Base-by-base conservation (phyloP, 2,888 invertebrate species). In the Mantis religiosa region DNA sequence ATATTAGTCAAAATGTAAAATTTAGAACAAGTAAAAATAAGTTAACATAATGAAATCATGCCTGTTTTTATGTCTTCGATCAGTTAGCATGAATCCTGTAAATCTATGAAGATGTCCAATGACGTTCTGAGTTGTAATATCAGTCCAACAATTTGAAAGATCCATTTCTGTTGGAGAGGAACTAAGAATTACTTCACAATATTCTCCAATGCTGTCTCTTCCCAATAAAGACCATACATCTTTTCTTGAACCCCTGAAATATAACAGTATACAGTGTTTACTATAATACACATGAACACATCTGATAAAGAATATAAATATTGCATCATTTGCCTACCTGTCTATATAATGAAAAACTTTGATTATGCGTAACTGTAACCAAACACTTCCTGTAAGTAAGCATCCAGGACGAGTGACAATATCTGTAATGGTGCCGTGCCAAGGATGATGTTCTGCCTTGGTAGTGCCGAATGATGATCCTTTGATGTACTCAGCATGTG, bases 151-250 rank as follows among this genome's bases (percentile, higher is more conserved):
- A 2, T 71, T 34, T 41, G 27, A 25, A 28, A 82, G n/a, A 34
- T 83, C 47, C 28, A 83, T 7, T n/a, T 1, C 27, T 25, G 82
- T 15, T 7, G 85, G 84, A 27, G 83, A 28, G 30, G 34, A 71
- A 15, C 85, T 88, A 34, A 90, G 84, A 3, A 89, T 47, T 8
- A 90, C 89, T 87, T 90, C 90, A 85, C 89, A 90, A 28, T 85
- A 87, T 41, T 89, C 90, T 28, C 89, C 90, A 34, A 82, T 81
- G n/a, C 83, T 81, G 34, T 90, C 90, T 30, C 89, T 87, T 20
- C 90, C 90, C 8, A 90, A 84, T n/a, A 90, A 30, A 28, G 90
- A 90, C 90, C 89, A 90, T 4, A 71, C 20, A 71, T 20, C 25
- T 20, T 71, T 25, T 71, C 20, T 71, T 71, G 54, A 71, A 71